Evolutionary conservation across 2,888 invertebrate species (phyloP).

Genomic region (Ectemnius continuus): DNA sequence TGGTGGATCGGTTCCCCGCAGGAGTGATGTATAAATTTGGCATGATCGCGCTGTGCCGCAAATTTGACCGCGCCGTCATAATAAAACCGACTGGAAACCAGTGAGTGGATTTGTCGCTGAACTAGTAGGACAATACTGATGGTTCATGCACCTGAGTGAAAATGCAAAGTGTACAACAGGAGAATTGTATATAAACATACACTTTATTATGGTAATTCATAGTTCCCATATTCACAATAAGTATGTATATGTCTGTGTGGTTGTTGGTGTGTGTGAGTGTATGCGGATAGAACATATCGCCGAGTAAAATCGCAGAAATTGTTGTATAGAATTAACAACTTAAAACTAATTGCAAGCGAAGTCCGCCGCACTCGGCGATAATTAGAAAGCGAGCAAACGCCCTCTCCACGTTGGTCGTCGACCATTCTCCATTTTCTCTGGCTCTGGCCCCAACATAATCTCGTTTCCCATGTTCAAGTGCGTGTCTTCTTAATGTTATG

Average conservation of each 20-base stretch:
- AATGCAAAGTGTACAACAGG: constrained; percentile 48
- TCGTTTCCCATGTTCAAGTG: too few species aligned
- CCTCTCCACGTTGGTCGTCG: constrained; percentile 32
- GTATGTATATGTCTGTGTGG: constrained; percentile 55
- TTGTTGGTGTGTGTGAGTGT: too few species aligned
- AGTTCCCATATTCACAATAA: constrained; percentile 71
- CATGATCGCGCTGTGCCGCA: constrained; percentile 33
- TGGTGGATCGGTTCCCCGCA: background rate
- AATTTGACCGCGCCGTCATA: constrained; percentile 46
- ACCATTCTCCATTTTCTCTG: background rate
- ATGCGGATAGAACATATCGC: constrained; percentile 57
- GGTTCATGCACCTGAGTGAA: constrained; percentile 34
- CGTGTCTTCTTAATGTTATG: too few species aligned
- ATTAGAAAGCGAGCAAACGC: constrained; percentile 26
- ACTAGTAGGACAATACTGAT: constrained; percentile 43
- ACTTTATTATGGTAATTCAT: constrained; percentile 72
- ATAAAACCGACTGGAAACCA: constrained; percentile 52
- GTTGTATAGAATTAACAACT: constrained; percentile 64
- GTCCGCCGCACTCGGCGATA: too few species aligned
- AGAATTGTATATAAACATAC: constrained; percentile 71
- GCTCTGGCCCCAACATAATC: background rate
- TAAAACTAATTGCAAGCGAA: constrained; percentile 59
- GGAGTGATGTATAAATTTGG: constrained; percentile 43
- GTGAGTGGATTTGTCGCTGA: constrained; percentile 53
- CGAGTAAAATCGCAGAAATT: constrained; percentile 70